Evolutionary conservation across 2,888 invertebrate genomes (phyloP).

Genomic region (Eubasilissa splendida): DNA sequence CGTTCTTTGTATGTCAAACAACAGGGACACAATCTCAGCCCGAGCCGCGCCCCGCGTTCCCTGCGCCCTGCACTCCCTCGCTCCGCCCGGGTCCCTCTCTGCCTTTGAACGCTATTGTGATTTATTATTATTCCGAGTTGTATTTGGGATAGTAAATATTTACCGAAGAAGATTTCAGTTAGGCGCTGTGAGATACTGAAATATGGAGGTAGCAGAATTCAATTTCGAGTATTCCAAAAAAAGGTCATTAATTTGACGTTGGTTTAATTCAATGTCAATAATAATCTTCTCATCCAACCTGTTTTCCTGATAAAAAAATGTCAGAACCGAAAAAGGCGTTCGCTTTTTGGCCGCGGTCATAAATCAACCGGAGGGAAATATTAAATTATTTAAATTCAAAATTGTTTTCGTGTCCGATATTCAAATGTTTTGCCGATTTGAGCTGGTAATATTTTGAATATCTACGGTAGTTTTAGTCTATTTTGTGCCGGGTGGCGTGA

Average conservation of each 20-base stretch:
- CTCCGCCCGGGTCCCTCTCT: neutral
- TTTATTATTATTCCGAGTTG: slow-evolving; percentile 50
- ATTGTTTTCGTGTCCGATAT: slow-evolving; percentile 26
- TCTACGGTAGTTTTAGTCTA: slow-evolving; percentile 33
- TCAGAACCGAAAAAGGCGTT: slow-evolving; percentile 19
- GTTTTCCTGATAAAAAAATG: slow-evolving; percentile 31
- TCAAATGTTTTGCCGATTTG: slow-evolving; percentile 28
- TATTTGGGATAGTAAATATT: slow-evolving; percentile 51
- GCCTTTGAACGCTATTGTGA: slow-evolving; percentile 43
- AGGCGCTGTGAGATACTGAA: neutral
- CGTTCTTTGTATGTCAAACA: slow-evolving; percentile 51
- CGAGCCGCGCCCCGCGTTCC: neutral
- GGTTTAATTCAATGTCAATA: slow-evolving; percentile 33
- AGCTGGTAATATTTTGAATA: slow-evolving; percentile 35
- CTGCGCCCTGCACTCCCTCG: neutral
- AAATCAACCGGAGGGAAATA: slow-evolving; percentile 24
- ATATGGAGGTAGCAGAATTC: slow-evolving; percentile 21
- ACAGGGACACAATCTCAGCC: slow-evolving; percentile 38
- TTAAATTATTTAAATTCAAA: slow-evolving; percentile 33
- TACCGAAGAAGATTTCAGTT: slow-evolving; percentile 33
- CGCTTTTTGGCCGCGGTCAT: slow-evolving; percentile 21
- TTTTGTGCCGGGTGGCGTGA: slow-evolving; percentile 49
- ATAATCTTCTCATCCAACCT: slow-evolving; percentile 32
- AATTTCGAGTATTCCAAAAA: slow-evolving; percentile 24
- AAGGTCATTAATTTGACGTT: slow-evolving; percentile 34